Base-by-base conservation (phyloP, 2,113 vertebrate species). In the Brachypteracias leptosomus region DNA sequence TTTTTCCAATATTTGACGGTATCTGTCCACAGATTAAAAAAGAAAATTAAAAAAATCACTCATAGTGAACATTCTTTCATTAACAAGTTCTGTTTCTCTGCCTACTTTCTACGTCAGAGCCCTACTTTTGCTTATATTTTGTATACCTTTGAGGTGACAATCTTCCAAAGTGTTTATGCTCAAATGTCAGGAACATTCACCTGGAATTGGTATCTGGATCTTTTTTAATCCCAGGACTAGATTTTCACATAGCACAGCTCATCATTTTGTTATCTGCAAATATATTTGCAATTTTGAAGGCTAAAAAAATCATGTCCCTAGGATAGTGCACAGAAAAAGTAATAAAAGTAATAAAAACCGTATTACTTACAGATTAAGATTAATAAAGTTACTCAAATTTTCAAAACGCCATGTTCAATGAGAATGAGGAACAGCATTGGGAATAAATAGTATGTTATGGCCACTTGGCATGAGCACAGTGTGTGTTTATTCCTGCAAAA, bases 1-100 rank as follows among this genome's bases (percentile, higher is more conserved):
- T 96, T 99, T 99, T 96, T 99, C 99, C 97, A 99, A 67, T 93
- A 99, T 99, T 75, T 99, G 99, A 71, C 99, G 99, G 90, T 99
- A 99, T 83, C 99, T 99, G 91, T 80, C 71, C 94, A 90, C 12
- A 96, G 28, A 93, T 21, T 22, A 8, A 26, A 57, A 8, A 54
- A 24, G 29, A 51, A 31, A 54, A 40, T 6, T 5, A 9, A 9
- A 29, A 68, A 58, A 49, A 46, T 22, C 29, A 70, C 11, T 28
- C 31, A 10, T 1, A 68, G 4, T 10, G 24, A 15, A 46, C 13
- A 17, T 31, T 59, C 89, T 86, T 51, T 21, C 33, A 35, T 14
- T 40, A 68, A 52, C 7, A 20, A 25, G 3, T 65, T 78, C 16
- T 40, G 11, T 9, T 26, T 66, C 14, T 61, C 33, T 84, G 19